phyloP scores from a whole-genome alignment of 1,140 invertebrate genomes.

The Drosophila paulistorum region DNA sequence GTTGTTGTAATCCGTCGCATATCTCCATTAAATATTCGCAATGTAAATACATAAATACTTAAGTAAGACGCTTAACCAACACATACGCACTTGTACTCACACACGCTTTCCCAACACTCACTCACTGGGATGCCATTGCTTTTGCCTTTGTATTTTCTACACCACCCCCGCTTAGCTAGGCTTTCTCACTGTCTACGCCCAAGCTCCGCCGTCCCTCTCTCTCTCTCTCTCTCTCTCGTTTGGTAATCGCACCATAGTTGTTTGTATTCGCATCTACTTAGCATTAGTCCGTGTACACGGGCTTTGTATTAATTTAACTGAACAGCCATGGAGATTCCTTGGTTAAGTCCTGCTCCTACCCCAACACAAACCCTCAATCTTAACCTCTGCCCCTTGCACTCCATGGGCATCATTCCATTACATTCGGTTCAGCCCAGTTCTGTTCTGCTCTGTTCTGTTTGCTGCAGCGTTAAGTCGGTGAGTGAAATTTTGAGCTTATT shows the following conservation, averaged over 20 bases:
- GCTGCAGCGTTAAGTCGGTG: conserved; percentile 37
- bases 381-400: not conserved
- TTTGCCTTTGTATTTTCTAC: conserved; percentile 42
- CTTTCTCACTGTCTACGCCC: conserved; percentile 35
- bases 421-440: not conserved
- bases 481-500: conserved; percentile 32
- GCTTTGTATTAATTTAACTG: conserved; percentile 79
- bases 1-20: conserved; percentile 76
- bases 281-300: conserved; percentile 72
- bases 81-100: conserved; percentile 31
- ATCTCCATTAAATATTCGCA: conserved; percentile 78
- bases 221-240: conserved; percentile 32
- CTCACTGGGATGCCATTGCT: conserved; percentile 1
- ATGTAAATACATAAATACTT: conserved; percentile 81
- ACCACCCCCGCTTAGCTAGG: conserved; percentile 64
- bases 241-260: conserved; percentile 9
- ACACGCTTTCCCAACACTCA: conserved; percentile 1
- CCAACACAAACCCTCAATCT: not conserved
- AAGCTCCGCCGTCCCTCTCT: not conserved
- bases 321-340: conserved; percentile 45
- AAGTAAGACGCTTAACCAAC: conserved; percentile 74
- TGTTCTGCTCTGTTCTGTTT: conserved; percentile 6
- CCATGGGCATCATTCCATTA: not conserved
- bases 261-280: conserved; percentile 62
- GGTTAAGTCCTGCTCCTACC: not conserved